phyloP scores from a whole-genome alignment of 2,797 vertebrate species.

The Gallinago nigripennis region DNA sequence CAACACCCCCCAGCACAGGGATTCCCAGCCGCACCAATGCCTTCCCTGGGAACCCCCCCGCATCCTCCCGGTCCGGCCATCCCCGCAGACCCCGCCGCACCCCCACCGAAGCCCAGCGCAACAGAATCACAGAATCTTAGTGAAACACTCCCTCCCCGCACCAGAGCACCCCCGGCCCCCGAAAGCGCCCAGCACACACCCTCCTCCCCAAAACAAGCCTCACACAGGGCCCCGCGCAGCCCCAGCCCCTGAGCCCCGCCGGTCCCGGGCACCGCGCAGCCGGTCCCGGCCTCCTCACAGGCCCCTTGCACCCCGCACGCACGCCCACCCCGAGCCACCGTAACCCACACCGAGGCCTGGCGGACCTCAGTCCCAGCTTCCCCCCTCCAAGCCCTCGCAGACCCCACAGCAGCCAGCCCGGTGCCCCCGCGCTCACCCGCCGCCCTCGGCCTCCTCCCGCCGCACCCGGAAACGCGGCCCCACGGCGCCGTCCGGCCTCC shows the following conservation, averaged over 20 bases:
- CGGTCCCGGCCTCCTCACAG: neutral
- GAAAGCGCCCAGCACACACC: neutral
- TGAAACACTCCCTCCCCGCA: neutral
- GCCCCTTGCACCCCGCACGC: neutral
- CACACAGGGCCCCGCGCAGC: neutral
- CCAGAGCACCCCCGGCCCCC: neutral
- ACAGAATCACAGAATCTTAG: too few species aligned
- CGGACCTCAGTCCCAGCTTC: too few species aligned
- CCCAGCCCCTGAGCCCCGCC: neutral
- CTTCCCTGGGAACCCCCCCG: neutral
- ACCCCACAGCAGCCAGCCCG: neutral
- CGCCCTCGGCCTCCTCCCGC: neutral
- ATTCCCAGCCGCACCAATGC: neutral
- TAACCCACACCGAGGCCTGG: neutral
- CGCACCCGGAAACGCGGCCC: slow-evolving; percentile 20
- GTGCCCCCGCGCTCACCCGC: neutral
- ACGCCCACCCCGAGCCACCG: neutral
- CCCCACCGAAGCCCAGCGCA: neutral
- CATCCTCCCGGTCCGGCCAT: neutral
- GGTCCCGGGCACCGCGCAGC: neutral
- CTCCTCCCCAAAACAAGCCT: neutral
- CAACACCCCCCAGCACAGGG: neutral
- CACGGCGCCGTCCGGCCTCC: neutral
- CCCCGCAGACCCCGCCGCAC: neutral
- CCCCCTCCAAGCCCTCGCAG: neutral